Percentiles rank a stretch among this genome's conserved stretches.
These are phyloP conservation scores for Dysmachus trigonus DNA, from an alignment of 2,888 invertebrate genomes.

Conservation along the genomic window DNA sequence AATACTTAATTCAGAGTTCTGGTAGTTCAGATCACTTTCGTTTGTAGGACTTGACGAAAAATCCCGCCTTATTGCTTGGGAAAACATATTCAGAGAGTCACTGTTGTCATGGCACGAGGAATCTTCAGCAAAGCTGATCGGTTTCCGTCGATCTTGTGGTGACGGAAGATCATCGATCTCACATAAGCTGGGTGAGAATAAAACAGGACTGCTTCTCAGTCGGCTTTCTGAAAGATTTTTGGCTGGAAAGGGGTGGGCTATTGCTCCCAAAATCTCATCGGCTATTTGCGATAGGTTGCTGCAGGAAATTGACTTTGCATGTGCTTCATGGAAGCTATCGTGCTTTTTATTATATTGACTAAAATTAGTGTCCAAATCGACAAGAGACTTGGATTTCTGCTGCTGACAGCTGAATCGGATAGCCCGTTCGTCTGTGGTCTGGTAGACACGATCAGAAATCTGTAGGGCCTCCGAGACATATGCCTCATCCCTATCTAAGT, in stretches of 20 bases:
- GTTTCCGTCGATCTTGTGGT: conserved; percentile 52
- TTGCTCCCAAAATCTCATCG: conserved; percentile 45
- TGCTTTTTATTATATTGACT: neutral
- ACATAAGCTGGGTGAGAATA: conserved; percentile 56
- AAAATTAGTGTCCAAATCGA: conserved; percentile 44
- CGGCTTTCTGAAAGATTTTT: conserved; percentile 44
- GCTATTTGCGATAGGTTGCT: conserved; percentile 51
- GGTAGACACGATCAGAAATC: conserved; percentile 59
- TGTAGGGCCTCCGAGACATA: conserved; percentile 62
- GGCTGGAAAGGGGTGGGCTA: conserved; percentile 43
- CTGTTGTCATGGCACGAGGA: conserved; percentile 44
- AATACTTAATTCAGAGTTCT: conserved; percentile 73
- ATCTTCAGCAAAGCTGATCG: conserved; percentile 48
- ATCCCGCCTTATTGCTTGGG: conserved; percentile 51
- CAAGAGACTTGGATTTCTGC: conserved; percentile 53
- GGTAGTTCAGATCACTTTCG: conserved; percentile 73
- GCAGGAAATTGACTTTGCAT: conserved; percentile 55
- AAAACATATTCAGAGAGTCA: conserved; percentile 53
- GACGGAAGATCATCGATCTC: conserved; percentile 54
- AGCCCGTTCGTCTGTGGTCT: conserved; percentile 44
- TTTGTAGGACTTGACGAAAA: conserved; percentile 64
- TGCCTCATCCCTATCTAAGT: conserved; percentile 59
- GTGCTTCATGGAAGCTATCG: conserved; percentile 49
- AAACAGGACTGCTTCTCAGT: conserved; percentile 52
- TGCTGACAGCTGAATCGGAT: conserved; percentile 45